Base-by-base conservation (phyloP, 2,888 invertebrate genomes). In the Trissoscelio sp. region DNA sequence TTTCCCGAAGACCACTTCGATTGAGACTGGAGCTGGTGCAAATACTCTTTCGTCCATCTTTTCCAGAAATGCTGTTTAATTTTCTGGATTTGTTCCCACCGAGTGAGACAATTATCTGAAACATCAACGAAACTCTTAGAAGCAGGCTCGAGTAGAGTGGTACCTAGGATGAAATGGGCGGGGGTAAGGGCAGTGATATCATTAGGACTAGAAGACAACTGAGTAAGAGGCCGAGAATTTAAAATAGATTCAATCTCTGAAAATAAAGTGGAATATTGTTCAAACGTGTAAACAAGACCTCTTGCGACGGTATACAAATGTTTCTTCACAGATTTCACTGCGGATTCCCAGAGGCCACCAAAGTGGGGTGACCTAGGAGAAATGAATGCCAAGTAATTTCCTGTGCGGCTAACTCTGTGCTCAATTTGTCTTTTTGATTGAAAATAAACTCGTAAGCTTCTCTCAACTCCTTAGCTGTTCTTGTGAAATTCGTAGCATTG, bases 101-200 rank as follows among this genome's bases (percentile, higher is more conserved):
- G 44, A 9, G 44, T 18, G 18, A 46, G 9, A 16, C 3, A 18
- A 1, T 20, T 46, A 46, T 46, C 44, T 46, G 44, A 14, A 46
- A 44, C n/a, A 18, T 62, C 44, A 11, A 57, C 20, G 5, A 20
- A 24, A 18, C 20, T 31, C 28, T 22, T 42, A 3, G 44, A 44
- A 31, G n/a, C 62, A 11, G 18, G 62, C 14, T 62, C 62, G 12
- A 28, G 28, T 24, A 62, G 6, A 2, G 31, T 1, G 24, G 28
- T 28, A 2, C 66, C 37, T 7, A 66, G 31, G 0, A 89, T 75
- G 55, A 87, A 86, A 64, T 88, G 88, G 0, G 84, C 86, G 18
- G 51, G 51, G 2, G 51, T 51, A n/a, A 22, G n/a, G 12, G 51
- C 51, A n/a, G 24, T 24, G 12, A 51, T n/a, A 24, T 51, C 51